A percentile compares a stretch with the other conserved stretches of the same genome.
Evolutionary conservation across 2,888 invertebrate species (phyloP).

Genomic region (Lithophane semibrunnea): DNA sequence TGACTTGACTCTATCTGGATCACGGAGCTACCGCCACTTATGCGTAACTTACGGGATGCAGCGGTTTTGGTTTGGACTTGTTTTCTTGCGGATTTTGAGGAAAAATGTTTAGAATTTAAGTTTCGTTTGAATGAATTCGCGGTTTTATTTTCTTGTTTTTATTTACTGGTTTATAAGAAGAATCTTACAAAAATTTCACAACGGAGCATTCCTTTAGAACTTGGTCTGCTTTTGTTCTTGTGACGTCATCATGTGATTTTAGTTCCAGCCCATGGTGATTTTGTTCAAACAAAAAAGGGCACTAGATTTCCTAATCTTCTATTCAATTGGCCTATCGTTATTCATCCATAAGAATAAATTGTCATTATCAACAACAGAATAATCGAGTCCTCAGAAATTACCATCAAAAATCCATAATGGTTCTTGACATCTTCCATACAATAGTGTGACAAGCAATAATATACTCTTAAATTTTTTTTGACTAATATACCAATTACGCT

Average conservation of each 20-base stretch:
- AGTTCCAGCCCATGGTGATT: too few species aligned
- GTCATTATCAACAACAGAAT: neutral
- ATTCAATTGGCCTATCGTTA: neutral
- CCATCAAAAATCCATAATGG: neutral
- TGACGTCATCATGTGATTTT: too few species aligned
- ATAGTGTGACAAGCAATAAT: neutral
- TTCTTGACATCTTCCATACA: neutral
- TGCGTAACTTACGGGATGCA: constrained; percentile 54
- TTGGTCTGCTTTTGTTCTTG: neutral
- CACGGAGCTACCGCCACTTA: constrained; percentile 70
- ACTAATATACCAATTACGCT: neutral
- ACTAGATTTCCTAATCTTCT: neutral
- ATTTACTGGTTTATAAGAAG: too few species aligned
- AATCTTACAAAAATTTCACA: fast-evolving
- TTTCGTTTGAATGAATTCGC: neutral
- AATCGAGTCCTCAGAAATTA: neutral
- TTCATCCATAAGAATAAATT: neutral
- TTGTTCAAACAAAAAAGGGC: neutral
- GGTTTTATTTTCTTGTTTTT: neutral
- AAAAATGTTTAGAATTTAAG: neutral
- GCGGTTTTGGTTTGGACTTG: constrained; percentile 36
- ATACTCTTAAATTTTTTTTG: too few species aligned
- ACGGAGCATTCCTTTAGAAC: neutral
- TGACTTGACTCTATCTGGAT: constrained; percentile 77
- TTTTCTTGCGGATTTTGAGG: constrained; percentile 35